phyloP scores from a whole-genome alignment of 2,113 vertebrate species.

The Eublepharis macularius region DNA sequence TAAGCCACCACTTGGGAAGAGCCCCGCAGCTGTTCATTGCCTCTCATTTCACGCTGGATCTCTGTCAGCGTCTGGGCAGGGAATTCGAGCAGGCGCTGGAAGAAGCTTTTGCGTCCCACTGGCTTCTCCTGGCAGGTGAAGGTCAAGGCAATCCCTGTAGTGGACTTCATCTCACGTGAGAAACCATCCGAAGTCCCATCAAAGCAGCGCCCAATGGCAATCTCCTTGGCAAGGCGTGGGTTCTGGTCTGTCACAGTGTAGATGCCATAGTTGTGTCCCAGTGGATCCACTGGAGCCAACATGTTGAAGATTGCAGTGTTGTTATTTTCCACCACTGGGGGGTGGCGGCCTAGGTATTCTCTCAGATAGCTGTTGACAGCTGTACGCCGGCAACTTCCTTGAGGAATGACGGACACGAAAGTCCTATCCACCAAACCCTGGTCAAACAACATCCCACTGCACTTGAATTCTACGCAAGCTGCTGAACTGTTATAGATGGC shows the following conservation, averaged over 20 bases:
- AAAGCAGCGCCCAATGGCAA: constrained; percentile 96
- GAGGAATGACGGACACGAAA: constrained; percentile 85
- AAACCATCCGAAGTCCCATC: constrained; percentile 95
- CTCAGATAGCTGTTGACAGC: constrained; percentile 82
- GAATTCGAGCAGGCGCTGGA: constrained; percentile 88
- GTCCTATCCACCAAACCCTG: constrained; percentile 86
- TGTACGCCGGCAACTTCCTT: constrained; percentile 86
- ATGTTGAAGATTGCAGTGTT: constrained; percentile 85
- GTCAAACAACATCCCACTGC: constrained; percentile 95
- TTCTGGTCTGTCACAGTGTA: constrained; percentile 98
- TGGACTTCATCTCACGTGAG: constrained; percentile 91
- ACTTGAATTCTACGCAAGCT: constrained; percentile 96
- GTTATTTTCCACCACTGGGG: constrained; percentile 77
- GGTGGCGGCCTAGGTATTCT: constrained; percentile 90
- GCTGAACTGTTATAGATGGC: constrained; percentile 76
- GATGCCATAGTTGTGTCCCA: constrained; percentile 98
- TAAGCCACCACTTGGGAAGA: constrained; percentile 76
- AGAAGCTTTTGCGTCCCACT: constrained; percentile 84
- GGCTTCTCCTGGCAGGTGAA: constrained; percentile 88
- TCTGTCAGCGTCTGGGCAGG: constrained; percentile 82
- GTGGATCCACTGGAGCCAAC: constrained; percentile 90
- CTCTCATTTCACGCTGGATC: constrained; percentile 89
- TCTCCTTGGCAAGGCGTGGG: constrained; percentile 93
- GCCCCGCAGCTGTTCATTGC: constrained; percentile 68
- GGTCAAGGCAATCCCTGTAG: constrained; percentile 84